Percentiles rank a stretch among this genome's conserved stretches.
Conservation (phyloP, 2,113 vertebrate species). For the Passer montanus region DNA sequence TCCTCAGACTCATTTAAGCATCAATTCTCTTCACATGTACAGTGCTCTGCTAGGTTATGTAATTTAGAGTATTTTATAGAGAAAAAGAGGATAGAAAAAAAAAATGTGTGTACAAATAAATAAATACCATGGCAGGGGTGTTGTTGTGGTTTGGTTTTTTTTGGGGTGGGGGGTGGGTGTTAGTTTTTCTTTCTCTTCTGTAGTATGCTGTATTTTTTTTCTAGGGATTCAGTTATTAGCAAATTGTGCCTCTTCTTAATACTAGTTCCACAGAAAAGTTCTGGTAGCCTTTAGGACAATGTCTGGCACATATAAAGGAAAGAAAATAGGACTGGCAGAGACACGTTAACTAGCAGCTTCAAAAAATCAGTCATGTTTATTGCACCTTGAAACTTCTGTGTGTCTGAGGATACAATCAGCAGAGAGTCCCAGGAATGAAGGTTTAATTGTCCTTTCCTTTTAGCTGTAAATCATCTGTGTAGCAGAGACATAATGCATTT, state of each 20-base stretch:
- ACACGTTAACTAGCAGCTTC: neutral
- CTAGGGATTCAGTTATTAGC: conserved; percentile 18
- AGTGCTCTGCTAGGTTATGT: conserved; percentile 23
- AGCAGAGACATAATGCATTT: conserved; percentile 22
- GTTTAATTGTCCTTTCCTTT: conserved; percentile 38
- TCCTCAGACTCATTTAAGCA: conserved; percentile 69
- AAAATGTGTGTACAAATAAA: conserved; percentile 38
- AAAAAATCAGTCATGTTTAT: conserved; percentile 47
- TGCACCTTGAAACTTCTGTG: conserved; percentile 1
- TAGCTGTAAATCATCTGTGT: neutral
- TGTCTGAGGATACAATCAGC: conserved; percentile 2
- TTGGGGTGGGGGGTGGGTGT: accelerated
- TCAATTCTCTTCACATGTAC: conserved; percentile 49
- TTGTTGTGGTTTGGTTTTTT: neutral
- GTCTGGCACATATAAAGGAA: neutral
- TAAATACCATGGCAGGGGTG: neutral
- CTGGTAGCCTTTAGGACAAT: neutral
- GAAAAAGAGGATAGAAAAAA: neutral
- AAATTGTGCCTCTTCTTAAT: neutral
- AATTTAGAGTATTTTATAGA: conserved; percentile 33
- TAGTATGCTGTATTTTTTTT: neutral
- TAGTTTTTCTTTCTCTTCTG: neutral
- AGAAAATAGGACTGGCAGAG: neutral
- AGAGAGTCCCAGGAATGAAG: neutral
- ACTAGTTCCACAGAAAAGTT: conserved; percentile 37